Conservation (phyloP, 2,888 invertebrate species). For the Idaea aversata region DNA sequence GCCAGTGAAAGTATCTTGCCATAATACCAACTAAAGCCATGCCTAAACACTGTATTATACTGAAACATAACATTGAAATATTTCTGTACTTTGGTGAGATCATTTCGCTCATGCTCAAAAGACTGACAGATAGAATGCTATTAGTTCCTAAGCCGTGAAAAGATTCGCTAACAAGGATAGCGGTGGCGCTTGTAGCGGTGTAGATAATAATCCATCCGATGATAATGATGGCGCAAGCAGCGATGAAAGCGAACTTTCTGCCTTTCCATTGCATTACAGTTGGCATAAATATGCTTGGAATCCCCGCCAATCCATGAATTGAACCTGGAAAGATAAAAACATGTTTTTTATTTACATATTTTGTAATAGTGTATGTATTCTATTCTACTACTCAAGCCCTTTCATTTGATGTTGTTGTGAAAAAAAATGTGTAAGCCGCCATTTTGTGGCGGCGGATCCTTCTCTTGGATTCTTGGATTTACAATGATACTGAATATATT, state of each 20-base stretch:
- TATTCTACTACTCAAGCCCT: background rate
- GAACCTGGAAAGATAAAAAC: slow-evolving; percentile 25
- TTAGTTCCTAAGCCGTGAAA: slow-evolving; percentile 31
- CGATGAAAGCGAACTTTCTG: slow-evolving; percentile 28
- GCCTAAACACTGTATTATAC: slow-evolving; percentile 21
- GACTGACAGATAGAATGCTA: slow-evolving; percentile 23
- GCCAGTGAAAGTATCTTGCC: slow-evolving; percentile 27
- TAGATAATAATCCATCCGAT: slow-evolving; percentile 27
- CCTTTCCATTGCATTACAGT: slow-evolving; percentile 30
- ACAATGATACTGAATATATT: too few species aligned
- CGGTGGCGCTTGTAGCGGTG: slow-evolving; percentile 12
- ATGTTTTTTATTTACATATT: background rate
- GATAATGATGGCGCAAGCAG: slow-evolving; percentile 24
- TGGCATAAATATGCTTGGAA: slow-evolving; percentile 31
- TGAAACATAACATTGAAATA: slow-evolving; percentile 19
- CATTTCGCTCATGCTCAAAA: slow-evolving; percentile 29
- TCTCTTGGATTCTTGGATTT: too few species aligned
- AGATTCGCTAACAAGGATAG: slow-evolving; percentile 25
- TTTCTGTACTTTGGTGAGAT: slow-evolving; percentile 28
- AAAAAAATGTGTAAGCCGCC: too few species aligned
- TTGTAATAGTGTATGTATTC: background rate
- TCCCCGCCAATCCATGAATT: slow-evolving; percentile 31
- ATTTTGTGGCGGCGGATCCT: too few species aligned
- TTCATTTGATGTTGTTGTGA: too few species aligned
- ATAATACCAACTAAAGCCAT: slow-evolving; percentile 20